phyloP scores from a whole-genome alignment of 2,888 invertebrate genomes.

The Drosophila yooni region DNA sequence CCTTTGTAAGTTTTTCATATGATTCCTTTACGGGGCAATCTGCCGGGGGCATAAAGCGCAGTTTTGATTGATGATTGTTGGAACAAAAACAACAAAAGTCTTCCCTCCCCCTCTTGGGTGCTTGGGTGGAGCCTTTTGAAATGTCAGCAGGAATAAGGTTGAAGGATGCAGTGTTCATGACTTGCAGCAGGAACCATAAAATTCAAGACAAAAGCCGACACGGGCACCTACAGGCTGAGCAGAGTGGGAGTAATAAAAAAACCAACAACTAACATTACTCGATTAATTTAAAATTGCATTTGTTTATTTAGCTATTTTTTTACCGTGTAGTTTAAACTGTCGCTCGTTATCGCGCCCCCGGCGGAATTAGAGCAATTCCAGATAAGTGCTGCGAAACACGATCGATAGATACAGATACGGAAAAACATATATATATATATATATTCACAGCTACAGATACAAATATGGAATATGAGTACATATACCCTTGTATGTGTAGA shows the following conservation, averaged over 20 bases:
- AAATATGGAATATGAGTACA: neutral
- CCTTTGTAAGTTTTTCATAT: neutral
- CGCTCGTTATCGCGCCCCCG: constrained; percentile 62
- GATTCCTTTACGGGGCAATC: neutral
- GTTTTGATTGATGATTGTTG: neutral
- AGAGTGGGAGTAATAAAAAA: neutral
- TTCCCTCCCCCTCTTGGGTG: neutral
- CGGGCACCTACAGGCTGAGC: neutral
- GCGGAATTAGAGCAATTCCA: constrained; percentile 68
- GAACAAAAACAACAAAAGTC: neutral
- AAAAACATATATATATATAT: neutral
- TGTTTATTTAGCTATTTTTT: neutral
- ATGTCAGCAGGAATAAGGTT: neutral
- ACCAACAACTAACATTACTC: no score
- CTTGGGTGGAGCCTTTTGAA: neutral
- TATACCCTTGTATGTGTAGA: neutral
- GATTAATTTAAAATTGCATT: neutral
- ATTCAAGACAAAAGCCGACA: neutral
- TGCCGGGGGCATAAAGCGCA: no score
- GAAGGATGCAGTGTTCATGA: neutral
- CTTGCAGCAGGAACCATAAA: neutral
- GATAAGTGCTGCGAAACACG: constrained; percentile 65
- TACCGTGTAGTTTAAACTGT: constrained; percentile 5
- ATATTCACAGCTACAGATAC: constrained; percentile 29
- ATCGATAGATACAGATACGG: constrained; percentile 57